Evolutionary conservation across 1,140 invertebrate species (phyloP), one percentile per base, ranked within the genome.

Genomic region (Zaprionus inermis): DNA sequence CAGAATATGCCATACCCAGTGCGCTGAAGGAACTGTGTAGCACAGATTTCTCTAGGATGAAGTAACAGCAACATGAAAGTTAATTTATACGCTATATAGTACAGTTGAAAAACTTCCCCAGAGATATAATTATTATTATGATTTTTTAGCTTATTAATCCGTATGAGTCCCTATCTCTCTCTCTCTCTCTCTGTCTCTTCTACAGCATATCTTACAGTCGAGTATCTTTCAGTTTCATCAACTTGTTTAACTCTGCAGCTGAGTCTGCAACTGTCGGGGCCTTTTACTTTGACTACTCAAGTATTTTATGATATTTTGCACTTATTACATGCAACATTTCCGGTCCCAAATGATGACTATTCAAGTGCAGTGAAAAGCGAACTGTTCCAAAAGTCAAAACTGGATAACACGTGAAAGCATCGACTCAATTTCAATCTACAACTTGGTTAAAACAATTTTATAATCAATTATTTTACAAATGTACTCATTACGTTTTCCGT

Each of bases 231-330:
- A 9, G 16, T 10, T 46, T 4, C 7, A 10, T 7, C 41, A 18
- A 46, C 16, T 46, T 0, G 11, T 20, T 49, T 49, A 49, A 49
- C 9, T 49, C 44, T 49, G 0, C 18, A 20, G 36, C 57, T 30
- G 36, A n/a, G 12, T 14, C 18, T n/a, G 22, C 34, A 51, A 24
- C 38, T 20, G 24, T 38, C 46, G 22, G 9, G 24, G 54, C 28
- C 18, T 16, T 20, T 52, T 38, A 24, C 28, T 61, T 51, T 30
- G 41, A 51, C 46, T 59, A 16, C 46, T 69, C 32, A 60, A 54
- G 56, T 38, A 68, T 68, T 68, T 68, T 57, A 32, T 55, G 51
- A 52, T 63, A 11, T 51, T 51, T 63, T 52, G 46, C n/a, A 34
- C 16, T 56, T 34, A 32, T 20, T 46, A 46, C 41, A 11, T 46